Evolutionary conservation across 2,113 vertebrate genomes (phyloP).

Genomic region (Neopipo cinnamomea): DNA sequence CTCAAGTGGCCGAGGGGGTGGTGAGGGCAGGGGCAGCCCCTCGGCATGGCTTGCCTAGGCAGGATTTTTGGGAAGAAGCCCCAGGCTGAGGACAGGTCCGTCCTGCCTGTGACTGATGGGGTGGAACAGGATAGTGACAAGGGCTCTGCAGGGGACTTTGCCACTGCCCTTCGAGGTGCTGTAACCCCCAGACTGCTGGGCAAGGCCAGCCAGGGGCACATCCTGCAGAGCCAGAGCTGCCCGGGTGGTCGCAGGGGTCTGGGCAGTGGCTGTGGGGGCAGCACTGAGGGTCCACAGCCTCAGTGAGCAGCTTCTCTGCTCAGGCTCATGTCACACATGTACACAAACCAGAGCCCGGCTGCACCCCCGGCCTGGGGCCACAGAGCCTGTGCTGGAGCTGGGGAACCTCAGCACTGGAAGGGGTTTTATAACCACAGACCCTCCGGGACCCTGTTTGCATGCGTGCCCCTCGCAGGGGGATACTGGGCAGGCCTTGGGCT

Average conservation of each 20-base stretch:
- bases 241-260: accelerated
- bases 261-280: neutral
- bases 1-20: neutral
- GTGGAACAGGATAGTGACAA: accelerated
- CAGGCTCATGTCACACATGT: neutral
- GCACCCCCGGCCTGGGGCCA: accelerated
- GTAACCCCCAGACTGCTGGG: neutral
- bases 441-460: accelerated
- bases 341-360: neutral
- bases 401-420: too few species aligned
- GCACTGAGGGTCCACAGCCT: neutral
- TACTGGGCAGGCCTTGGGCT: neutral
- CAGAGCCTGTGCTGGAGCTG: neutral
- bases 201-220: accelerated
- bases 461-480: accelerated
- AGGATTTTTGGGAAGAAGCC: too few species aligned
- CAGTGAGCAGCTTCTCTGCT: neutral
- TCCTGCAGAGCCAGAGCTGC: accelerated
- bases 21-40: neutral
- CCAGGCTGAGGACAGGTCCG: accelerated
- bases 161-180: accelerated
- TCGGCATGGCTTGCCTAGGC: accelerated
- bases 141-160: accelerated
- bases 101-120: accelerated
- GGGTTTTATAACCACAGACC: accelerated